These are phyloP conservation scores for Chloropsis cyanopogon DNA, from an alignment of 2,113 vertebrate genomes.

Conservation along the genomic window DNA sequence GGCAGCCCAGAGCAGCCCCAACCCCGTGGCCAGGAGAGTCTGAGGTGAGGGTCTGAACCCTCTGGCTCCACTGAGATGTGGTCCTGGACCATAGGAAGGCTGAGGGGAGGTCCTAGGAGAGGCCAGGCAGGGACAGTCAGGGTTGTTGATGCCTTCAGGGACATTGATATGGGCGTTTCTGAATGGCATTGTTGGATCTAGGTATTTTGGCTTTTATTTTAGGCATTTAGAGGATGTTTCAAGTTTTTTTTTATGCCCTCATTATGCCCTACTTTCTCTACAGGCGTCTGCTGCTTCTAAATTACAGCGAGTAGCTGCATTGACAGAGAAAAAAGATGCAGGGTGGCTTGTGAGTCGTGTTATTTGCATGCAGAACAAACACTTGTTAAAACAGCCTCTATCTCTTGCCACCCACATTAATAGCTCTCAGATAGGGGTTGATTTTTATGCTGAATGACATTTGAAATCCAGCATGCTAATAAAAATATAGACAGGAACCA, in stretches of 20 bases:
- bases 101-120: not conserved
- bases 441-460: not conserved
- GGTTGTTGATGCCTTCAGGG: not conserved
- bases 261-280: not conserved
- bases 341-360: not conserved
- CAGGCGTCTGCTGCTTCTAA: not conserved
- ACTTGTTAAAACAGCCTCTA: not conserved
- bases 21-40: rapidly evolving
- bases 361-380: not conserved
- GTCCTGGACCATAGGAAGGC: not conserved
- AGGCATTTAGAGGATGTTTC: not conserved
- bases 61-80: not conserved
- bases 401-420: not conserved
- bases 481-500: not conserved
- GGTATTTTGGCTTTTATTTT: not conserved
- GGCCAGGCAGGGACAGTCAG: not conserved
- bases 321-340: not conserved
- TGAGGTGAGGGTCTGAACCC: not conserved
- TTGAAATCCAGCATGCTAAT: not conserved
- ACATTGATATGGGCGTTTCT: not conserved
- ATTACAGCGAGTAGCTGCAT: not conserved
- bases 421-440: not conserved
- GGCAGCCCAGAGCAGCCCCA: not conserved
- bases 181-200: not conserved
- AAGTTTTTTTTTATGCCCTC: not conserved